Base-by-base conservation (phyloP, 2,113 vertebrate genomes). In the Crotalus tigris region DNA sequence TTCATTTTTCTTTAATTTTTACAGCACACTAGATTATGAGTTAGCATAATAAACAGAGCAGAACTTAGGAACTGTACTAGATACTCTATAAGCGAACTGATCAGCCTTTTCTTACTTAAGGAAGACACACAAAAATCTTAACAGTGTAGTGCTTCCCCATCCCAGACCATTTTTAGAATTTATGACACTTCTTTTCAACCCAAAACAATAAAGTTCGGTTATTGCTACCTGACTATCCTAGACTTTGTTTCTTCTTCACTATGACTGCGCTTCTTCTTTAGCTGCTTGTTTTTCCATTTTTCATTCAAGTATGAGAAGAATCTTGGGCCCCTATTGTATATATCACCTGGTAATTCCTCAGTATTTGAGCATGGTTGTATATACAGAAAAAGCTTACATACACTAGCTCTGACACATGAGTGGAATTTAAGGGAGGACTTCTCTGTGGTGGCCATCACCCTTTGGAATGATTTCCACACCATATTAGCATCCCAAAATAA, bases 1-100 rank as follows among this genome's bases (percentile, higher is more conserved):
- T 98, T 97, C 95, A 97, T 98, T 97, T 98, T 98, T 97, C 96
- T 97, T 97, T 97, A 97, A 97, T 97, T 97, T 97, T 97, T 87
- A 91, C 92, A 97, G 95, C 94, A 95, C 53, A 93, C 64, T 96
- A 95, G 94, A 97, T 97, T 97, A 97, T 97, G 96, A 98, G 96
- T 98, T 98, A 97, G 91, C 97, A 97, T 97, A 97, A 98, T 97
- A 98, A 98, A 95, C 81, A 96, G 94, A 95, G 95, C 94, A 95
- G 97, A 97, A 96, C 96, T 97, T 95, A 96, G 94, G 92, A 96
- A 95, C 95, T 96, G 94, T 94, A 94, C 59, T 94, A 92, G 94
- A 94, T 97, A 96, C 95, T 94, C 96, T 96, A 91, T 95, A 94
- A 96, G 94, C 81, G 89, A 93, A 96, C 92, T 94, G 55, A 33